Conservation (phyloP, 2,888 invertebrate species). For the Heliconius sara region DNA sequence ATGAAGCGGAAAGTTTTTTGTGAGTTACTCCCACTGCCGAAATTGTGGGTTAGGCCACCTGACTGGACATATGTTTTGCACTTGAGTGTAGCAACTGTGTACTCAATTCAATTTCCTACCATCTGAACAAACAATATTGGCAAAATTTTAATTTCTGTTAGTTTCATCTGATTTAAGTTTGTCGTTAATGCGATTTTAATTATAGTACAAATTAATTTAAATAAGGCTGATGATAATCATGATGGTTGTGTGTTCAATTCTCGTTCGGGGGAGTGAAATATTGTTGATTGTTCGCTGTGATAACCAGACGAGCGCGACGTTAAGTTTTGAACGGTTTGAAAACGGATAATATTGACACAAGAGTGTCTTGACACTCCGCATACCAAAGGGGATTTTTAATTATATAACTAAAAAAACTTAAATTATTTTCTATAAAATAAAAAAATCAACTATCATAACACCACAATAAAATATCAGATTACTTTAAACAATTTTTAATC, state of each 20-base stretch:
- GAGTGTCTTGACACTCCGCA: no score
- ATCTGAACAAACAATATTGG: conserved; percentile 53
- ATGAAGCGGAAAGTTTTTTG: conserved; percentile 9
- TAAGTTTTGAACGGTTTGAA: neutral
- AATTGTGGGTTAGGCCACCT: conserved; percentile 52
- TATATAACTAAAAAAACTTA: neutral
- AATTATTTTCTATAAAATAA: neutral
- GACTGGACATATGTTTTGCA: conserved; percentile 53
- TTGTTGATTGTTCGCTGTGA: neutral
- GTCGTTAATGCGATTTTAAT: conserved; percentile 27
- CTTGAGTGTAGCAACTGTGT: conserved; percentile 49
- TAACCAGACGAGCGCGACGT: neutral
- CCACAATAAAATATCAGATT: neutral
- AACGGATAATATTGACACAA: no score
- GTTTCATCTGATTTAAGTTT: conserved; percentile 15
- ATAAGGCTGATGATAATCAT: neutral
- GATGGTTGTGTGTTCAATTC: neutral
- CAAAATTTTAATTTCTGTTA: conserved; percentile 41
- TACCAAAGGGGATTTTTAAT: no score
- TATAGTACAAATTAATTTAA: neutral
- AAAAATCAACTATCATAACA: neutral
- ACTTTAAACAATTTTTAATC: neutral
- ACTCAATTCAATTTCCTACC: conserved; percentile 52
- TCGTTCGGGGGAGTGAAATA: neutral
- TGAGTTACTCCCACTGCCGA: neutral